These are phyloP conservation scores for Betta splendens DNA, from an alignment of 2,797 vertebrate genomes.

Conservation along the genomic window DNA sequence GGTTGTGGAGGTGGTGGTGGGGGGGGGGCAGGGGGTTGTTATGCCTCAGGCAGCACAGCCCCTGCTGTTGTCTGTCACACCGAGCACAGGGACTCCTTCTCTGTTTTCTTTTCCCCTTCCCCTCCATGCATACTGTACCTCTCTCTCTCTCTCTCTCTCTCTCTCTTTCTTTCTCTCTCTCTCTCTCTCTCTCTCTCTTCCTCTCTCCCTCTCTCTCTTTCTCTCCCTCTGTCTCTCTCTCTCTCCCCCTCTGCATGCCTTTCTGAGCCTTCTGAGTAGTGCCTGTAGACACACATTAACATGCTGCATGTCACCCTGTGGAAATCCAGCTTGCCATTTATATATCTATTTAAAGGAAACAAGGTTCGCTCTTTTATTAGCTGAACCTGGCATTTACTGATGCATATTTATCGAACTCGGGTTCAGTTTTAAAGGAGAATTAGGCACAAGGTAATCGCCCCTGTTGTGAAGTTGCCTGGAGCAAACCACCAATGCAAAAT, in stretches of 20 bases:
- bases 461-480: conserved; percentile 48
- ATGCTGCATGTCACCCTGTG: conserved; percentile 74
- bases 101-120: conserved; percentile 48
- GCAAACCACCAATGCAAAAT: conserved; percentile 47
- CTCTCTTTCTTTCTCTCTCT: conserved; percentile 23
- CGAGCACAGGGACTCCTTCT: conserved; percentile 56
- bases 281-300: conserved; percentile 76
- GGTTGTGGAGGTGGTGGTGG: conserved; percentile 42
- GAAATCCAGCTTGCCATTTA: conserved; percentile 77
- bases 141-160: conserved; percentile 26
- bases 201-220: conserved; percentile 4
- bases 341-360: conserved; percentile 75
- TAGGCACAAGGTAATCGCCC: conserved; percentile 33
- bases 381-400: conserved; percentile 66
- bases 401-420: conserved; percentile 59
- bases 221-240: conserved; percentile 15
- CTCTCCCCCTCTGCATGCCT: conserved; percentile 70
- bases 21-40: conserved; percentile 27
- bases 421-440: conserved; percentile 44
- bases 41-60: conserved; percentile 60
- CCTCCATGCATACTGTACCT: conserved; percentile 26
- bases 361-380: conserved; percentile 54
- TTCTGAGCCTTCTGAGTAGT: conserved; percentile 70
- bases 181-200: background rate
- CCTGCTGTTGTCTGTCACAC: conserved; percentile 71